Conservation (phyloP, 2,113 vertebrate genomes). For the Cephalophus harveyi region DNA sequence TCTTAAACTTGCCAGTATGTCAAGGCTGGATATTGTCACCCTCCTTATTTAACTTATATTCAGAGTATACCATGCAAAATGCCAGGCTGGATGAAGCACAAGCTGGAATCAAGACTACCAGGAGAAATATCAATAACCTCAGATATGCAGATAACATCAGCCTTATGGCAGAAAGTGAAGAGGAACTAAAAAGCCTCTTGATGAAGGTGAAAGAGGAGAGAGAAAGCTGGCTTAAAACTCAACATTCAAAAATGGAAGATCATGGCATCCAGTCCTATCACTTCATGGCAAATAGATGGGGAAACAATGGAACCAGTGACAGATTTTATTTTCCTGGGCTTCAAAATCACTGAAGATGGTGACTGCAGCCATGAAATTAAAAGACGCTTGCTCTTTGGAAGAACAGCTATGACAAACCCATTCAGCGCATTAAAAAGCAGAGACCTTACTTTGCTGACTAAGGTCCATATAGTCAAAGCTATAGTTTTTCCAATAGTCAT, state of each 20-base stretch:
- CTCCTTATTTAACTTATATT: background rate
- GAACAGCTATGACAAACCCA: background rate
- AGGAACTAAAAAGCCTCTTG: background rate
- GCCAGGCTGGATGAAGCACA: background rate
- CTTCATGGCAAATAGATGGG: background rate
- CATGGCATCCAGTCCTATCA: background rate
- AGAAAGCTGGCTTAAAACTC: background rate
- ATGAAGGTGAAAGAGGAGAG: background rate
- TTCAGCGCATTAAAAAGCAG: background rate
- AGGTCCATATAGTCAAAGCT: background rate
- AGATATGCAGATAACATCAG: background rate
- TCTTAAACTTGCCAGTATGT: background rate
- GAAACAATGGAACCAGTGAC: background rate
- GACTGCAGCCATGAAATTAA: background rate
- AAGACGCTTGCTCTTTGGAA: background rate
- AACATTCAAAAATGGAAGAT: background rate
- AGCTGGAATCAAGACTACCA: background rate
- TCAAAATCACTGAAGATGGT: background rate
- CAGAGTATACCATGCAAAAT: background rate
- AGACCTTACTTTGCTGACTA: background rate
- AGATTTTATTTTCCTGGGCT: background rate
- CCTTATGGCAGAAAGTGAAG: background rate
- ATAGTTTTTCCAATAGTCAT: background rate
- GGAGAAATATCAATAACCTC: background rate
- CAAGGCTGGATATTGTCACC: background rate